Conservation (phyloP, 2,797 vertebrate genomes). For the Emydoidea blandingii region DNA sequence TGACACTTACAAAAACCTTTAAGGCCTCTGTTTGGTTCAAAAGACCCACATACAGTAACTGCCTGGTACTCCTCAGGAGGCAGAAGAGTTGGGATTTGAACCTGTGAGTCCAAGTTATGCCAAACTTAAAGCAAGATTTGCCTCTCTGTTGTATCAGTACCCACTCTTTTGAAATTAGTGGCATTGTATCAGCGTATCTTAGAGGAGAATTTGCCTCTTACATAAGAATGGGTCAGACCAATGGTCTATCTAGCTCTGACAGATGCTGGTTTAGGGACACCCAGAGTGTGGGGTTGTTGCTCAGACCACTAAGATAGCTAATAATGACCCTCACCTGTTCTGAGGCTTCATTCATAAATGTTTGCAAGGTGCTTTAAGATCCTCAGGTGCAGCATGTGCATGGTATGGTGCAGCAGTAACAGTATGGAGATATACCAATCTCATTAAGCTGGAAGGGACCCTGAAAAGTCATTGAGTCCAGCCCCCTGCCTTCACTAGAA, state of each 20-base stretch:
- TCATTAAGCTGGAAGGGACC: no score
- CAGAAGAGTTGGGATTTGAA: not conserved
- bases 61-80: not conserved
- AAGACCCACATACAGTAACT: not conserved
- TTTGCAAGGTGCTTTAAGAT: not conserved
- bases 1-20: not conserved
- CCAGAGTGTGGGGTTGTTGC: not conserved
- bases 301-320: not conserved
- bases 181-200: not conserved
- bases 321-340: not conserved
- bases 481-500: no score
- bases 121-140: fast-evolving
- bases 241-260: not conserved
- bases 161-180: not conserved
- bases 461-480: no score
- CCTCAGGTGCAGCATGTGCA: not conserved
- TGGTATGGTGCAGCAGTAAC: no score
- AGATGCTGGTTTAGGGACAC: not conserved
- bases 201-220: not conserved
- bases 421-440: not conserved
- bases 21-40: not conserved
- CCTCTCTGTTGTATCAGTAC: not conserved
- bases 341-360: not conserved
- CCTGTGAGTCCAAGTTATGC: not conserved
- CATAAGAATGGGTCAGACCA: not conserved